Base-by-base conservation (phyloP, 2,797 vertebrate genomes). In the Melanotaenia nigrans region DNA sequence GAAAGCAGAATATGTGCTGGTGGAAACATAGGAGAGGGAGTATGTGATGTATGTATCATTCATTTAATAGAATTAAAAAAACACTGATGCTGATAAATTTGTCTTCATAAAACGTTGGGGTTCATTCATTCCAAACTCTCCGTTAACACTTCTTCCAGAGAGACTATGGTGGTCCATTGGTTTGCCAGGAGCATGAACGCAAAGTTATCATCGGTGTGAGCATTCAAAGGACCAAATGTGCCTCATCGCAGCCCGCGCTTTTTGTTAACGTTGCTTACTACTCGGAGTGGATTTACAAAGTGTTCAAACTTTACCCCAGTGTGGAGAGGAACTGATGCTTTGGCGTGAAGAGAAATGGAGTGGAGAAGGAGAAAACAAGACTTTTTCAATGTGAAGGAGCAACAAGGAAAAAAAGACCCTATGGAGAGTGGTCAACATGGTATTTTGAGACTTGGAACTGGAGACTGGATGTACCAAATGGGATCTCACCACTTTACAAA, bases 251-350 rank as follows among this genome's bases (percentile, higher is more conserved):
- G 33, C 98, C 98, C 1, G 96, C 96, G 1, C 95, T 99, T 74
- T 99, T 99, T 73, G 95, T 99, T 40, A 95, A 97, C 24, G 97
- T 99, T 42, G 96, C 98, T 0, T 98, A 96, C 86, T 99, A 98
- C 85, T 96, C 97, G 0, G 95, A 96, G 78, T 99, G 98, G 98
- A 99, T 99, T 89, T 96, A 97, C 84, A 99, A 99, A 93, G 96
- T 99, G 40, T 95, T 95, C 81, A 94, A 87, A 84, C 87, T 92
- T 70, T 95, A 95, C 83, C 94, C 93, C 16, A 92, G 81, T 65
- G 53, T 88, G 68, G 85, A 93, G 22, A 87, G 87, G 74, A 92
- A 90, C 80, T 92, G 84, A 90, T 61, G 73, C 33, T 8, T 35
- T 8, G 33, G 58, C 32, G 56, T 65, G 75, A 83, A 81, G 75